Conservation (phyloP, 2,113 vertebrate genomes). For the Procapra przewalskii region DNA sequence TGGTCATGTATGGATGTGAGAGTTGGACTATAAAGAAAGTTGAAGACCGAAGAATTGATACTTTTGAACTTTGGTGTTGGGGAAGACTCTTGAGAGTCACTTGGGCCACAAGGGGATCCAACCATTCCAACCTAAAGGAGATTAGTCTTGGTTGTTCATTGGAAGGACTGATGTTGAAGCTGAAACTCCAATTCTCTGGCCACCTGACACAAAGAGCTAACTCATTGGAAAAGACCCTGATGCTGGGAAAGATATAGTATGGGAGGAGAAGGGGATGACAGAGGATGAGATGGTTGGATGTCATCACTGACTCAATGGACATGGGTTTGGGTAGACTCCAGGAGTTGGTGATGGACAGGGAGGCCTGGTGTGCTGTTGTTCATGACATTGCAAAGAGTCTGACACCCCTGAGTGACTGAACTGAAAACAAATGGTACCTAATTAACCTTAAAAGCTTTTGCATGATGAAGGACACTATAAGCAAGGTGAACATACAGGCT, state of each 20-base stretch:
- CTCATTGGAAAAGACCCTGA: not conserved
- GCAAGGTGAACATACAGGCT: too few species aligned
- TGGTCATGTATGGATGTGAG: not conserved
- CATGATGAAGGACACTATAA: too few species aligned
- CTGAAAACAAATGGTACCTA: too few species aligned
- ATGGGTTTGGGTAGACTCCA: too few species aligned
- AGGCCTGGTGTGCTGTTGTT: too few species aligned
- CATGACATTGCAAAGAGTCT: too few species aligned
- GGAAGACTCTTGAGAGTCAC: not conserved
- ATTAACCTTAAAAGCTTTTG: too few species aligned
- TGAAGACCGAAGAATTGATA: not conserved
- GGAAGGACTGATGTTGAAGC: not conserved
- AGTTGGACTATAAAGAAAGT: not conserved
- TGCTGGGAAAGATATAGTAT: not conserved
- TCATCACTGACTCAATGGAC: too few species aligned
- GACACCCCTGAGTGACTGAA: too few species aligned
- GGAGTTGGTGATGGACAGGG: too few species aligned
- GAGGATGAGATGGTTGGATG: too few species aligned
- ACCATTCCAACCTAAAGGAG: not conserved
- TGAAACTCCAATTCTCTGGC: not conserved
- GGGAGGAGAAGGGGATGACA: not conserved
- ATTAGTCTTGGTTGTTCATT: not conserved
- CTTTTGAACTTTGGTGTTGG: not conserved
- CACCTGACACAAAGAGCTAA: accelerated
- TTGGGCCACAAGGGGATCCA: not conserved